Conservation (phyloP, 2,888 invertebrate species). For the Perithous albicinctus region DNA sequence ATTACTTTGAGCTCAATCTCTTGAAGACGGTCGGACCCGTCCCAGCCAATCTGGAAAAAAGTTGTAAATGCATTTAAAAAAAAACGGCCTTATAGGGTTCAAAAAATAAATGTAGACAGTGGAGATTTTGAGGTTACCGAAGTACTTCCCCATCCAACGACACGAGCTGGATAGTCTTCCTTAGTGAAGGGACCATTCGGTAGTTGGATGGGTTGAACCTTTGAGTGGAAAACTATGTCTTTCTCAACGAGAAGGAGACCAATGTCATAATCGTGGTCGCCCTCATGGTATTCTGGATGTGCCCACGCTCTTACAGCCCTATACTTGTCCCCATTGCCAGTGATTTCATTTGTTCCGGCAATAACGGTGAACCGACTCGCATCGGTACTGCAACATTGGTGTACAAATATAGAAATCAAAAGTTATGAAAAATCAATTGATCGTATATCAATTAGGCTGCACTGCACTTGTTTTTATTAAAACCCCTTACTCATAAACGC, state of each 20-base stretch:
- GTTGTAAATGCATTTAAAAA: neutral
- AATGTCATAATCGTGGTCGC: slow-evolving; percentile 72
- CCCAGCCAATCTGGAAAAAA: slow-evolving; percentile 69
- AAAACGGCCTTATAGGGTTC: neutral
- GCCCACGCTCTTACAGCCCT: slow-evolving; percentile 53
- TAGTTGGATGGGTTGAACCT: slow-evolving; percentile 73
- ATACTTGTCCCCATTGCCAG: slow-evolving; percentile 63
- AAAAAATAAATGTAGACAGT: neutral
- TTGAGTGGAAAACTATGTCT: slow-evolving; percentile 70
- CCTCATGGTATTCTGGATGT: slow-evolving; percentile 70
- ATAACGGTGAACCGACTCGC: slow-evolving; percentile 54
- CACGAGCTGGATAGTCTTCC: slow-evolving; percentile 61
- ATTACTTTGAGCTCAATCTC: slow-evolving; percentile 68
- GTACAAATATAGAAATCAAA: neutral
- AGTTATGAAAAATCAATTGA: neutral
- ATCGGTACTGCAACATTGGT: neutral
- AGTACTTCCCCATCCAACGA: slow-evolving; percentile 78
- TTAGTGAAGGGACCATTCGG: slow-evolving; percentile 61
- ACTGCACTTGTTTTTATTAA: neutral
- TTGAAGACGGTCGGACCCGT: slow-evolving; percentile 73
- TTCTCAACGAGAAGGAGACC: slow-evolving; percentile 73
- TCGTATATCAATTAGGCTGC: neutral
- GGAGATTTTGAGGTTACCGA: slow-evolving; percentile 65
- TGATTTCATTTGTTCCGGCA: slow-evolving; percentile 68
- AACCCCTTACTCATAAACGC: slow-evolving; percentile 83